Base-by-base conservation (phyloP, 2,888 invertebrate species). In the Brenthis ino region DNA sequence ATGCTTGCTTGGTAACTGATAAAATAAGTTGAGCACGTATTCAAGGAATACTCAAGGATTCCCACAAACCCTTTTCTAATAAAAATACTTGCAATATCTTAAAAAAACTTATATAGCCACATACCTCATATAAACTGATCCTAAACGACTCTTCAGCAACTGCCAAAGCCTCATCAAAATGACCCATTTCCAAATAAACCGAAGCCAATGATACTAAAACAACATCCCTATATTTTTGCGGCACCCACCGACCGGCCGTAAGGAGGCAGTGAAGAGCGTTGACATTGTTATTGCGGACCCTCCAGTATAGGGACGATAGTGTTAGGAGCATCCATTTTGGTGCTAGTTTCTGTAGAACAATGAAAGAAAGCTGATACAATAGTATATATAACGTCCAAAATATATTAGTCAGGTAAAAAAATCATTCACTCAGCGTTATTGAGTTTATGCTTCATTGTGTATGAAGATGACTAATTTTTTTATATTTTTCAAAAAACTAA, bases 261-360 rank as follows among this genome's bases (percentile, higher is more conserved):
- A 95, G 93, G 6, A 96, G 91, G 82, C 97, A 97, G 76, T 95
- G 95, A 8, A 96, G 84, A 0, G 96, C 95, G 79, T 96, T 95
- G 58, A 92, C 91, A 48, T 94, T 93, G 79, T 96, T 95, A 6
- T 95, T 95, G 4, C 95, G 93, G 1, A 96, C 94, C 11, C 97
- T 93, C 97, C 97, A 97, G 84, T 97, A 96, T 20, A 97, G 85
- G 0, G 96, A 96, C 0, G 97, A 95, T 54, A 97, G 82, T 13
- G 96, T 95, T 76, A 95, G 94, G 24, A 96, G 82, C 8, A 96
- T 87, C 97, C 97, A 97, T 72, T 94, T 93, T 0, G 96, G 96
- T 0, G 95, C 96, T 63, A 95, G 87, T 85, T 94, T 94, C 96
- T 97, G 85, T 4, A 78, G 5, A 63, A 43, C 16, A 20, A 43